Conservation (phyloP, 1,140 invertebrate genomes). For the Trinorchestia longiramus region DNA sequence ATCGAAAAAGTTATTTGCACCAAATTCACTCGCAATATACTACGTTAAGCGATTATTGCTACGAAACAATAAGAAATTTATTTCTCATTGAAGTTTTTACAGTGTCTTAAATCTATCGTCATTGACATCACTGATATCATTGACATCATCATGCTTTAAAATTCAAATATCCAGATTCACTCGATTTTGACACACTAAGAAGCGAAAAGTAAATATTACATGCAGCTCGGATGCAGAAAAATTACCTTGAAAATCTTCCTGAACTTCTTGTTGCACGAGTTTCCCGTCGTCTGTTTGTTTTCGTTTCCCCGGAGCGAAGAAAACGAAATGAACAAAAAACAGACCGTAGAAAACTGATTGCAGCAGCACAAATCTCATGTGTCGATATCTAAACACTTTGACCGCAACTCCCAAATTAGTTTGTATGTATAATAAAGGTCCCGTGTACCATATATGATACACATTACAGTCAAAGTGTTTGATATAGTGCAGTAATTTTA, state of each 20-base stretch:
- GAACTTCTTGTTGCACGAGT: neutral
- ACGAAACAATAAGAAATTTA: neutral
- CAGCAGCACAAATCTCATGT: neutral
- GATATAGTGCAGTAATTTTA: neutral
- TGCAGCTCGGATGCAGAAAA: neutral
- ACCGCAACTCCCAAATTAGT: too few relatives aligned
- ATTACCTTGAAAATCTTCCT: slow-evolving; percentile 41
- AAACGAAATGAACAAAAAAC: neutral
- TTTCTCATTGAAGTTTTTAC: neutral
- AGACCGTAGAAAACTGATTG: neutral
- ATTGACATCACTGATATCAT: too few relatives aligned
- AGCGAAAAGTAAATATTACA: neutral
- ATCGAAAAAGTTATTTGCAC: neutral
- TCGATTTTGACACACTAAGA: neutral
- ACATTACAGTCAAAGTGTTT: too few relatives aligned
- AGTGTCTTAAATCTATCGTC: neutral
- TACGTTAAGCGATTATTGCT: neutral
- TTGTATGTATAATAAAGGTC: too few relatives aligned
- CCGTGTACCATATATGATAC: too few relatives aligned
- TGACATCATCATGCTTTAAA: neutral
- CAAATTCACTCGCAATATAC: neutral
- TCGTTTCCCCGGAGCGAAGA: slow-evolving; percentile 1
- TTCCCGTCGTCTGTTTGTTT: slow-evolving; percentile 7
- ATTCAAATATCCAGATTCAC: neutral
- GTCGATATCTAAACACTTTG: neutral